Evolutionary conservation across 1,140 invertebrate genomes (phyloP), one percentile per base, ranked within the genome.

Genomic region (Lasaia peninsularis): DNA sequence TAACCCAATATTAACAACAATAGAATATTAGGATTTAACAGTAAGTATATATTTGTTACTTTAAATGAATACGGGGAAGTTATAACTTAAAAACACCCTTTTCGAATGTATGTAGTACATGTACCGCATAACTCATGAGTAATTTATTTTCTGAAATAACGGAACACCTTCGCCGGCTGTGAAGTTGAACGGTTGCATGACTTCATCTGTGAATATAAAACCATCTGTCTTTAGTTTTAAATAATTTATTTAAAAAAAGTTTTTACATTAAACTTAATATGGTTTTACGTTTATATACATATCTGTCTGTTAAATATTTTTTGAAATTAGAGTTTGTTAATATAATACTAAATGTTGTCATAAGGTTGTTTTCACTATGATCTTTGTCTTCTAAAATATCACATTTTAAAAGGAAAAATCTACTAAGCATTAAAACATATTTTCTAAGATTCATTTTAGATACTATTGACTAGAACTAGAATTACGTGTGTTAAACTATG

Each of bases 161-260:
- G 67, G 67, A 57, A 62, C 58, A 64, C 49, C 40, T 58, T 62
- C 31, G 63, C 56, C 50, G 62, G 63, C 63, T 69, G 71, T 68
- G 37, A 44, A 44, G 40, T 44, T 44, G 72, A 73, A 67, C 63
- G 72, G 66, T 62, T 65, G 63, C 62, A 71, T 75, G 72, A 79
- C 67, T 79, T 76, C 76, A 76, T 72, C 64, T 54, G 56, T 60
- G 50, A 52, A 60, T 64, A 62, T 56, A 48, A 55, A 63, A 64
- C 56, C 68, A 70, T 67, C 58, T 70, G 63, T 62, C 56, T 48
- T 57, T 61, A 56, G 44, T 34, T 65, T 63, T 63, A 56, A 20
- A 57, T 54, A 58, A 62, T 65, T 60, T 54, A 70, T 33, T 20
- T 1, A 18, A 10, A 44, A 16, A 44, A 44, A n/a, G n/a, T n/a